Percentiles rank a stretch among this genome's conserved stretches.
These are phyloP conservation scores for Palloptera scutellata DNA, from an alignment of 2,888 invertebrate species.

Conservation along the genomic window DNA sequence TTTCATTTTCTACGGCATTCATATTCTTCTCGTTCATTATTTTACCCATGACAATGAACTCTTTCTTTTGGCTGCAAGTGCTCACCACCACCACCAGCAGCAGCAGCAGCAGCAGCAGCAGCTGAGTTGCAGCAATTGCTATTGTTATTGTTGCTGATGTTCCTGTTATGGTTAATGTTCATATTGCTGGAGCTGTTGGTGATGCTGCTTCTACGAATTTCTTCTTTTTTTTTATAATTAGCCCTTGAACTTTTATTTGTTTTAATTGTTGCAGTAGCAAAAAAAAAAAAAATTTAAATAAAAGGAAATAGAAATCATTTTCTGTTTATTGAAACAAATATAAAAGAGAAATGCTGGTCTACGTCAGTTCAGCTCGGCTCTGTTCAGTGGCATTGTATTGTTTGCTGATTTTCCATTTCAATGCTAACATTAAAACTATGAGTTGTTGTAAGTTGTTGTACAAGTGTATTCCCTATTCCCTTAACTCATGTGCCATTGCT, in stretches of 20 bases:
- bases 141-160: neutral
- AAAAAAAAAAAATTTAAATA: too few species aligned
- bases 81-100: neutral
- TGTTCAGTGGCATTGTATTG: neutral
- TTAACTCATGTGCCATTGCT: too few species aligned
- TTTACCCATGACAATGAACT: too few species aligned
- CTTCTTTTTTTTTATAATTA: slow-evolving; percentile 27
- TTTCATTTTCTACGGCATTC: neutral
- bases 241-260: slow-evolving; percentile 38
- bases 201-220: slow-evolving; percentile 12
- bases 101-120: neutral
- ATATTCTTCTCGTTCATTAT: too few species aligned
- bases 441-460: too few species aligned
- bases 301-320: too few species aligned
- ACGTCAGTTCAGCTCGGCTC: neutral
- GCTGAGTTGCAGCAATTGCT: neutral
- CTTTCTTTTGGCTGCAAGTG: too few species aligned
- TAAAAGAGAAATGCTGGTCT: neutral
- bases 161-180: neutral
- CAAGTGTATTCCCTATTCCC: too few species aligned
- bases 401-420: neutral
- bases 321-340: neutral
- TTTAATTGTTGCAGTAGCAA: slow-evolving; percentile 27
- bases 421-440: too few species aligned
- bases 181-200: neutral